Base-by-base conservation (phyloP, 2,797 vertebrate genomes). In the Neosilurus hyrtlii region DNA sequence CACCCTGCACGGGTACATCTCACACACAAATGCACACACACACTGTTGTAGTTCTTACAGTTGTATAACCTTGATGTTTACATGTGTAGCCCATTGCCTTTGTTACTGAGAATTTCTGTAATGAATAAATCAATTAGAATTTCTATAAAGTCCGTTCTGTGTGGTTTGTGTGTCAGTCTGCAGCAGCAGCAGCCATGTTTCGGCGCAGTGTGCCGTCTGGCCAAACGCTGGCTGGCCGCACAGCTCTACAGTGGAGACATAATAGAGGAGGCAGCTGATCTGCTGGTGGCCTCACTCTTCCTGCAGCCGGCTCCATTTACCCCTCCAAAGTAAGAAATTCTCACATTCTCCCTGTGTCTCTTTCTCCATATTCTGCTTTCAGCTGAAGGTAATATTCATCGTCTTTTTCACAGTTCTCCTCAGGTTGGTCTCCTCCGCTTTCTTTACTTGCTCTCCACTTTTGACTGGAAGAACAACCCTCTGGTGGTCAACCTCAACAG, bases 391-490 rank as follows among this genome's bases (percentile, higher is more conserved):
- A 3, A 22, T 62, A 1, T 1, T 56, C 26, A 26, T 1, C 22
- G 9, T 10, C 22, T 62, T 84, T 14, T 86, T 43, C n/a, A 88
- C 83, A 99, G 98, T 85, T 99, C 96, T 89, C 96, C 96, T 12
- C 97, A 99, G 93, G 97, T 96, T 77, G 98, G 96, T 43, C 96
- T 99, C 89, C 95, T 99, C 68, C 96, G 96, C 51, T 98, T 99
- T 89, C 96, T 99, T 75, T 91, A 92, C 88, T 91, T 99, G 89
- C 90, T 99, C 35, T 94, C 95, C 30, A 94, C 95, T 52, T 98
- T 98, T 88, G 98, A 99, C 91, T 99, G 98, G 98, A 97, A 94
- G 90, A 99, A 97, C 91, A 97, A 89, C 89, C 96, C 97, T 71
- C 93, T 99, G 86, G 89, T 99, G 1, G 93, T 99, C 83, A 97